Evolutionary conservation across 2,888 invertebrate species (phyloP).

Genomic region (Cataglyphis albicans): DNA sequence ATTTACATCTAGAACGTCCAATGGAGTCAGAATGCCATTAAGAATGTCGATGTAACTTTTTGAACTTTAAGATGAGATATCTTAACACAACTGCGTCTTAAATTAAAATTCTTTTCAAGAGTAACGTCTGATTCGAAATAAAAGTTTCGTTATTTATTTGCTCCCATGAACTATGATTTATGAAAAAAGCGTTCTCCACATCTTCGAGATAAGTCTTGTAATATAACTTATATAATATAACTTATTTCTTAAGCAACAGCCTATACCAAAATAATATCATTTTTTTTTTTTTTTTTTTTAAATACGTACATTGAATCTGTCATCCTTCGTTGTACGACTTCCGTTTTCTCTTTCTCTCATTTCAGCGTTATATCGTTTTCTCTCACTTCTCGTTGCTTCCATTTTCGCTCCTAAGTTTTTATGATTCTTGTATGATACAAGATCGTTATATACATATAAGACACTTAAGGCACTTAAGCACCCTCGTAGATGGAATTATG

Average conservation of each 20-base stretch:
- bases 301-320: neutral
- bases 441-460: constrained; percentile 24
- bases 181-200: neutral
- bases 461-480: constrained; percentile 33
- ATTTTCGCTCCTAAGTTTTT: neutral
- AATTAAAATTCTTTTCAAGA: constrained; percentile 40
- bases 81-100: neutral
- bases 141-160: constrained; percentile 39
- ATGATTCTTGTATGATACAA: neutral
- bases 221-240: constrained; percentile 11
- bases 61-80: constrained; percentile 7
- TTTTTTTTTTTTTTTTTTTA: neutral
- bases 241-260: neutral
- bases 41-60: constrained; percentile 31
- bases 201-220: neutral
- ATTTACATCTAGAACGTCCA: constrained; percentile 9
- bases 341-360: neutral
- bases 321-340: neutral
- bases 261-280: neutral
- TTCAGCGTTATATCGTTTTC: neutral
- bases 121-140: neutral
- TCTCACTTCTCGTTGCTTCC: neutral
- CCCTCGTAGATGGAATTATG: constrained; percentile 30
- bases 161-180: neutral
- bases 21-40: neutral